Evolutionary conservation across 37 sponge, comb jelly and placozoan genomes (phyloP).

Genomic region (Axinella damicornis): DNA sequence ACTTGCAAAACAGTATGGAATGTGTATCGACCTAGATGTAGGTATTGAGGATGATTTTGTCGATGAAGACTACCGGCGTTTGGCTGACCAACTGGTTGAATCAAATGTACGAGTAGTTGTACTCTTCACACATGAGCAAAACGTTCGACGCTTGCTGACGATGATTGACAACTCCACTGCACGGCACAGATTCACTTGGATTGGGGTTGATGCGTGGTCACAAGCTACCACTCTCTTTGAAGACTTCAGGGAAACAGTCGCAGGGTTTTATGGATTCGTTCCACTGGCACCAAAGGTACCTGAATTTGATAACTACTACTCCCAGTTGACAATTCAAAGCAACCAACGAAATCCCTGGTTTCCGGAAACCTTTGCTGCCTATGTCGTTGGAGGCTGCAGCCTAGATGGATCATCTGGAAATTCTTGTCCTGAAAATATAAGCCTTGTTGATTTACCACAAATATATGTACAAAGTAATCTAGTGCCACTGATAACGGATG

Average conservation of each 20-base stretch:
- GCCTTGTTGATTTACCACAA: not conserved
- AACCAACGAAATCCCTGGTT: conserved; percentile 65
- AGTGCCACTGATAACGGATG: conserved; percentile 69
- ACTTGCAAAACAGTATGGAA: conserved; percentile 1
- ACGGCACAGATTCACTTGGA: conserved; percentile 50
- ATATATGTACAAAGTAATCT: too few species aligned
- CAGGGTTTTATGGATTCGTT: conserved; percentile 52
- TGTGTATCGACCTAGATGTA: conserved; percentile 30
- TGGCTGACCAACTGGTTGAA: conserved; percentile 4
- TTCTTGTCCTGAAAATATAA: not conserved
- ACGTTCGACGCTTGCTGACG: not conserved
- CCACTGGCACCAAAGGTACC: conserved; percentile 19
- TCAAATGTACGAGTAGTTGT: conserved; percentile 32
- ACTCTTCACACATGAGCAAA: conserved; percentile 6
- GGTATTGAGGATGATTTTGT: not conserved
- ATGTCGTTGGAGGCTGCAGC: conserved; percentile 71
- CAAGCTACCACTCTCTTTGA: not conserved
- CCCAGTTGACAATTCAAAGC: conserved; percentile 40
- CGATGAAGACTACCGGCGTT: not conserved
- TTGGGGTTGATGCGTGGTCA: conserved; percentile 82
- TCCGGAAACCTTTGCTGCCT: conserved; percentile 36
- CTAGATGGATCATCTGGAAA: not conserved
- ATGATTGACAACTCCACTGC: not conserved
- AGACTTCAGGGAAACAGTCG: conserved; percentile 34
- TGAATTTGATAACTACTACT: conserved; percentile 57